Evolutionary conservation across 2,113 vertebrate species (phyloP).

Genomic region (Albula goreensis): DNA sequence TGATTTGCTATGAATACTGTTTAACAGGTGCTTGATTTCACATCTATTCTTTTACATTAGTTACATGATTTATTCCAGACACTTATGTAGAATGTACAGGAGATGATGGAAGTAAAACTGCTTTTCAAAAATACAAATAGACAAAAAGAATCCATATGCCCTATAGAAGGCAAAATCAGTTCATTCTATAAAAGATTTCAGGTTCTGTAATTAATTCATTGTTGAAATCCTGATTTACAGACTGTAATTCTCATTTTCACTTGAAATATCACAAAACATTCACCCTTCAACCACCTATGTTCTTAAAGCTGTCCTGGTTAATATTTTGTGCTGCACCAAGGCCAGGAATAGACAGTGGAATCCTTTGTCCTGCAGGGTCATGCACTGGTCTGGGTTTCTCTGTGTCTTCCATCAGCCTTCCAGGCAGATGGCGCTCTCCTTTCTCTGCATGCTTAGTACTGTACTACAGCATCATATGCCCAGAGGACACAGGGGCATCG

Average conservation of each 20-base stretch:
- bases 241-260: background rate
- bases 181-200: background rate
- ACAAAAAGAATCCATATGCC: background rate
- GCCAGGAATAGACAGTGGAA: background rate
- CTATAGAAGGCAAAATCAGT: background rate
- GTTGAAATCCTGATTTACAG: background rate
- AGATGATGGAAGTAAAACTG: background rate
- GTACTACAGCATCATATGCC: conserved; percentile 59
- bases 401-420: background rate
- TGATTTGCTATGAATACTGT: background rate
- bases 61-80: background rate
- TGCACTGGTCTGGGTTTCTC: background rate
- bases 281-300: background rate
- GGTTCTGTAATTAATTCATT: background rate
- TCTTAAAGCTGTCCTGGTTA: background rate
- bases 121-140: background rate
- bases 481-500: conserved; percentile 75
- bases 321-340: background rate
- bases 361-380: background rate
- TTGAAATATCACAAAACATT: background rate
- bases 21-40: background rate
- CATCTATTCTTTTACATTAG: background rate
- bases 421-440: conserved; percentile 55
- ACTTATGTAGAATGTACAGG: background rate
- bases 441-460: conserved; percentile 25